Conservation (phyloP, 2,888 invertebrate species). For the Alloscopus bannaensis region DNA sequence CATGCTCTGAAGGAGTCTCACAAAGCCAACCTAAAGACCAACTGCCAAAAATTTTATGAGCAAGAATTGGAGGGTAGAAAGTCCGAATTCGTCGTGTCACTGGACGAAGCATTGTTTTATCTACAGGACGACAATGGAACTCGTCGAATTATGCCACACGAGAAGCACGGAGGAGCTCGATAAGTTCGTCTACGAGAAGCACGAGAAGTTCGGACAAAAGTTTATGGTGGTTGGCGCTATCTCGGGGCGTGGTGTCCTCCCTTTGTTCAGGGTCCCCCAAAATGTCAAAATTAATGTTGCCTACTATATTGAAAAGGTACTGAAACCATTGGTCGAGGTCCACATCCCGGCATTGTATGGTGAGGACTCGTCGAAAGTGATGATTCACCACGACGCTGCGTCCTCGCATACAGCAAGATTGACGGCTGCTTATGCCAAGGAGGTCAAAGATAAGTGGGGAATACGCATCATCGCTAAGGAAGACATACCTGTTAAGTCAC, state of each 20-base stretch:
- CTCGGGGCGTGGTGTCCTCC: constrained; percentile 26
- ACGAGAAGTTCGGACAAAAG: background rate
- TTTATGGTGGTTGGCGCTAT: background rate
- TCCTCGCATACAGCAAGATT: constrained; percentile 31
- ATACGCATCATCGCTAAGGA: constrained; percentile 30
- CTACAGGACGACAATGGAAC: background rate
- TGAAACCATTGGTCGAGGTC: constrained; percentile 32
- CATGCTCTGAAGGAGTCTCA: background rate
- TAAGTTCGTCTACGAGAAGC: background rate
- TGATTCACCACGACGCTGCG: constrained; percentile 47
- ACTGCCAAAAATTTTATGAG: too few species aligned
- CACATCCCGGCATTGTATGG: constrained; percentile 20
- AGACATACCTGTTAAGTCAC: constrained; percentile 52
- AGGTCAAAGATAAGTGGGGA: constrained; percentile 27
- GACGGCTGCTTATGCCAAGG: constrained; percentile 14
- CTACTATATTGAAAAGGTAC: constrained; percentile 32
- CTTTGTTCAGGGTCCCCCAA: constrained; percentile 44
- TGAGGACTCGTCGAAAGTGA: constrained; percentile 35
- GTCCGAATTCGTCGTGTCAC: background rate
- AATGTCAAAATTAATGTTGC: constrained; percentile 46
- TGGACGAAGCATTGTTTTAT: background rate
- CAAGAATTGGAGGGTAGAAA: background rate
- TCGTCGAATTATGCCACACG: background rate
- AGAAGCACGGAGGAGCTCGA: background rate
- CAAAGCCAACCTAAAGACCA: too few species aligned